These are phyloP conservation scores for Cavia porcellus DNA, from an alignment of 2,113 vertebrate species.

Conservation along the genomic window DNA sequence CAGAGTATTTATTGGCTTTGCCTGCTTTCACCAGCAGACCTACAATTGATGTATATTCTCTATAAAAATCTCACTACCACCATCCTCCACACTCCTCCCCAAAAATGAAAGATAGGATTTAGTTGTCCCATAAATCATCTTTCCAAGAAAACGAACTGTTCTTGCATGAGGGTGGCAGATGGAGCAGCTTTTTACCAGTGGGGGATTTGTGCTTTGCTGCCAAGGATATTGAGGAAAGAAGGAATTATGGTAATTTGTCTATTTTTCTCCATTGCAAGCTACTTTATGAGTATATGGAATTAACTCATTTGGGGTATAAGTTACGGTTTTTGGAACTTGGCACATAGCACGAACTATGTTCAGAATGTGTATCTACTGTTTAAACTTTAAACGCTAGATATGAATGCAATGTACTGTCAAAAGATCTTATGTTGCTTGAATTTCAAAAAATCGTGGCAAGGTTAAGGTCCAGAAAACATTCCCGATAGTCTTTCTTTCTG, in stretches of 20 bases:
- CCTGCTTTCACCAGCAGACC: not conserved
- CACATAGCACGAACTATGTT: conserved; percentile 26
- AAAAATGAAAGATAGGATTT: conserved; percentile 55
- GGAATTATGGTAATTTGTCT: conserved; percentile 80
- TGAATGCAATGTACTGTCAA: conserved; percentile 32
- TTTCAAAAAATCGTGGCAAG: conserved; percentile 40
- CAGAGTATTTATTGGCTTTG: not conserved
- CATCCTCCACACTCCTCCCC: not conserved
- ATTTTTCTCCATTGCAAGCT: conserved; percentile 75
- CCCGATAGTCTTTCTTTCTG: not conserved
- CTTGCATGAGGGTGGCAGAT: conserved; percentile 79
- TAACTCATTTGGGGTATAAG: conserved; percentile 43
- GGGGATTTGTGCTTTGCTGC: conserved; percentile 75
- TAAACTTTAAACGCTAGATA: conserved; percentile 65
- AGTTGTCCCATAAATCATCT: conserved; percentile 77
- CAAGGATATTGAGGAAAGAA: conserved; percentile 81
- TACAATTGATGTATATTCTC: not conserved
- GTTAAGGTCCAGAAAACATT: conserved; percentile 52
- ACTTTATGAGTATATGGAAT: conserved; percentile 9
- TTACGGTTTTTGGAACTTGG: conserved; percentile 58
- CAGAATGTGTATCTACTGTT: conserved; percentile 39
- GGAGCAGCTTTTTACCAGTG: conserved; percentile 80
- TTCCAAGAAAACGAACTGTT: conserved; percentile 83
- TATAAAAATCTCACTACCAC: not conserved
- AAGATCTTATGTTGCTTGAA: conserved; percentile 43